phyloP scores from a whole-genome alignment of 1,140 invertebrate species.

The Leptonema lineaticorne region DNA sequence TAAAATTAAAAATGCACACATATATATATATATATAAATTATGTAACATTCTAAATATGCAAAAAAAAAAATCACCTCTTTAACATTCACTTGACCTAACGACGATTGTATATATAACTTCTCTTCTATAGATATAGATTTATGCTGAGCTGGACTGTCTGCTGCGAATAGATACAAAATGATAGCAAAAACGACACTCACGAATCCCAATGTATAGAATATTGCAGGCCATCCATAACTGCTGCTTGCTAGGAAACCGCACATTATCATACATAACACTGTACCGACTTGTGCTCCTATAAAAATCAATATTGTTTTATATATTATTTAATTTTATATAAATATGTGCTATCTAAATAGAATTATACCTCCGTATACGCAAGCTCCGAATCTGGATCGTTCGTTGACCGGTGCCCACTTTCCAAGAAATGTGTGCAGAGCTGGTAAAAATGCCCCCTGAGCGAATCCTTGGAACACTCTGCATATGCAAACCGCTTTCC shows the following conservation, averaged over 20 bases:
- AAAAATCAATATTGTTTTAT: neutral
- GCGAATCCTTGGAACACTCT: conserved; percentile 74
- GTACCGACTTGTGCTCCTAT: conserved; percentile 65
- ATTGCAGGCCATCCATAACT: conserved; percentile 67
- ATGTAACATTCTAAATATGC: too few species aligned
- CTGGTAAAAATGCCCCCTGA: conserved; percentile 74
- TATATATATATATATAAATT: neutral
- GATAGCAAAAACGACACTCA: conserved; percentile 61
- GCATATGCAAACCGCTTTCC: conserved; percentile 60
- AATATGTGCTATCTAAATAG: neutral
- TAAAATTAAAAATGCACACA: neutral
- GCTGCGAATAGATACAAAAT: conserved; percentile 60
- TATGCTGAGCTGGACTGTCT: conserved; percentile 62
- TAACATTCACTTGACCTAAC: conserved; percentile 33
- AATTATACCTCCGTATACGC: conserved; percentile 47
- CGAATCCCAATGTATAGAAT: conserved; percentile 71
- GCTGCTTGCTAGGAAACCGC: conserved; percentile 61
- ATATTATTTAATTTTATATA: neutral
- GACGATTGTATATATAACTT: conserved; percentile 58
- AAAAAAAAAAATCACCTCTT: conserved; percentile 32
- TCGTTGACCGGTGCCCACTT: conserved; percentile 66
- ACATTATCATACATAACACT: conserved; percentile 64
- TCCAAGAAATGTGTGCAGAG: conserved; percentile 69
- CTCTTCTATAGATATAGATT: conserved; percentile 58
- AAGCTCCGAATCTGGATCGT: conserved; percentile 54